phyloP scores from a whole-genome alignment of 2,888 invertebrate genomes.

The Eupithecia pulchellata region DNA sequence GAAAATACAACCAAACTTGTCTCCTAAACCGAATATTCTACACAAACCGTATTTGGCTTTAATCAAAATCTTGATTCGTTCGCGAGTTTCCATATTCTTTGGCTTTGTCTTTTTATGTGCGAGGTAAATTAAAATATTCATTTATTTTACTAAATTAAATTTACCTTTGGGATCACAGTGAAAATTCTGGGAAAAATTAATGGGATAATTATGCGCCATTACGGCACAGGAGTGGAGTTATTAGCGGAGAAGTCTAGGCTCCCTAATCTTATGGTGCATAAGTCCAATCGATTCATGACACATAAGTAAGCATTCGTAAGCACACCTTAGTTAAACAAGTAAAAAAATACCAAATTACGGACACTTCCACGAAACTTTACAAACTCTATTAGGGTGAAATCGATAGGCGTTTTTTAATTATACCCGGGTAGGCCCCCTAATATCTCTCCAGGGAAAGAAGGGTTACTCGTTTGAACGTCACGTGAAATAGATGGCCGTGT shows the following conservation, averaged over 20 bases:
- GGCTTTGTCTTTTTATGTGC: slow-evolving; percentile 22
- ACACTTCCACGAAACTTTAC: slow-evolving; percentile 45
- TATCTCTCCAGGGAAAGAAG: slow-evolving; percentile 75
- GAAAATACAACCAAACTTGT: slow-evolving; percentile 37
- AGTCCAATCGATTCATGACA: too few species aligned
- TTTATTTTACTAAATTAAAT: slow-evolving; percentile 6
- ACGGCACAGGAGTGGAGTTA: neutral
- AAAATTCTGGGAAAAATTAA: neutral
- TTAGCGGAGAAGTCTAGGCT: neutral
- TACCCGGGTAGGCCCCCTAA: slow-evolving; percentile 66
- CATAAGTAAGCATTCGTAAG: too few species aligned
- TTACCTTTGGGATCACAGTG: neutral
- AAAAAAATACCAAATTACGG: neutral
- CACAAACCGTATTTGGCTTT: slow-evolving; percentile 40
- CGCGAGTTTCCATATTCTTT: slow-evolving; percentile 24
- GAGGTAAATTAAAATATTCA: slow-evolving; percentile 21
- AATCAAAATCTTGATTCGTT: slow-evolving; percentile 39
- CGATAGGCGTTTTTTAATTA: slow-evolving; percentile 75
- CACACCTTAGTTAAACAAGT: too few species aligned
- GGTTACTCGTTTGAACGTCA: slow-evolving; percentile 82
- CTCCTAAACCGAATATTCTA: slow-evolving; percentile 32
- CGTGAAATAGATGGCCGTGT: slow-evolving; percentile 81
- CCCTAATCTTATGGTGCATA: neutral
- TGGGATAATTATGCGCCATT: neutral
- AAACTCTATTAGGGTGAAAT: slow-evolving; percentile 53